A percentile compares a stretch with the other conserved stretches of the same genome.
Evolutionary conservation across 2,113 vertebrate species (phyloP).

Genomic region (Lophochroa leadbeateri): DNA sequence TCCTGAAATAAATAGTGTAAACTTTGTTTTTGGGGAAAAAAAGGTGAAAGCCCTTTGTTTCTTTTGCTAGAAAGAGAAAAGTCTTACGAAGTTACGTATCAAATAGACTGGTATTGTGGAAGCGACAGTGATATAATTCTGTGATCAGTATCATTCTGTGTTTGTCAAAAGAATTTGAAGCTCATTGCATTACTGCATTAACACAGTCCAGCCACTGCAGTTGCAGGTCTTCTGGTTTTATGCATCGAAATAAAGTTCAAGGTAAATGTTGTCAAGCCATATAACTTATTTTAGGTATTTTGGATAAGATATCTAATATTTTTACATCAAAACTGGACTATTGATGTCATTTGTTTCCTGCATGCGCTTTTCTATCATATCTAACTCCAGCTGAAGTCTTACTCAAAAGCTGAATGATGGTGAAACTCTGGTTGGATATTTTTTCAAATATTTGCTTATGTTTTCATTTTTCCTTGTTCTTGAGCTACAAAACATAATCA

Average conservation of each 20-base stretch:
- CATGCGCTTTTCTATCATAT: not conserved
- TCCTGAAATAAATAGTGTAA: not conserved
- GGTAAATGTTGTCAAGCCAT: not conserved
- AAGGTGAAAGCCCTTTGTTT: not conserved
- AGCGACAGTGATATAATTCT: not conserved
- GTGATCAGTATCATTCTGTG: not conserved
- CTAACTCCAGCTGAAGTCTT: not conserved
- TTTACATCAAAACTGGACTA: not conserved
- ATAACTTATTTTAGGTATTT: not conserved
- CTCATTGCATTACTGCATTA: not conserved
- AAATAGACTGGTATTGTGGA: not conserved
- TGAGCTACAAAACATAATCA: not conserved
- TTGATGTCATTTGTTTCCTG: not conserved
- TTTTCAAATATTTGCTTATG: not conserved
- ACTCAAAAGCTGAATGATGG: not conserved
- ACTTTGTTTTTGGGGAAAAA: accelerated
- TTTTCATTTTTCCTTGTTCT: not conserved
- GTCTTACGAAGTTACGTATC: not conserved
- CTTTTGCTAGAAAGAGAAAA: not conserved
- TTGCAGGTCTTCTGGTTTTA: not conserved
- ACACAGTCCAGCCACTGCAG: not conserved
- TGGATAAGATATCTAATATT: not conserved
- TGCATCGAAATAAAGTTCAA: not conserved
- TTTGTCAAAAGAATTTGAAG: not conserved
- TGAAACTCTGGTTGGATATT: not conserved